Base-by-base conservation (phyloP, 2,797 vertebrate genomes). In the Pitangus sulphuratus region DNA sequence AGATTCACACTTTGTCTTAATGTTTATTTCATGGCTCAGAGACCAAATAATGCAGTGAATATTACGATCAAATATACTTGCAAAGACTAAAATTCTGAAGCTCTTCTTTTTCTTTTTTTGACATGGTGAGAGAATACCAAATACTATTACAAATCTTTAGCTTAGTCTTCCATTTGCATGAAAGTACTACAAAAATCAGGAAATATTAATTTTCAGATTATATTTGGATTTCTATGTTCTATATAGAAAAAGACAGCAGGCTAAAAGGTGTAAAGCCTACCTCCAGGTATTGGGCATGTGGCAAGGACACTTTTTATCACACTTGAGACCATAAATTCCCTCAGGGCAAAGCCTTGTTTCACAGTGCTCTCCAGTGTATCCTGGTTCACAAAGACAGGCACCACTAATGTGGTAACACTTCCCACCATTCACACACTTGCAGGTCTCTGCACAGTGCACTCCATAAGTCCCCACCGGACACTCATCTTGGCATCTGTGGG, bases 381-480 rank as follows among this genome's bases (percentile, higher is more conserved):
- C 99, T 1, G 98, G 98, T 93, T 99, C 99, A 35, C 99, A 99
- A 61, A 98, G 91, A 89, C 99, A 99, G 2, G 98, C 95, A 5
- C 99, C 99, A 3, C 98, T 99, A 95, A 99, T 98, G 28, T 99
- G 99, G 97, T 98, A 99, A 71, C 99, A 99, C 81, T 98, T 98
- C 31, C 98, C 98, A 44, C 98, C 98, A 33, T 99, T 99, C 95
- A 97, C 84, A 83, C 99, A 99, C 60, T 84, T 98, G 90, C 99
- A 99, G 15, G 82, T 97, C 97, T 99, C 98, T 4, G 98, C 95
- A 87, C 99, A 99, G 44, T 53, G 97, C 30, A 97, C 84, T 15
- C 99, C 99, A 0, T 98, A 99, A 35, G 96, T 98, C 15, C 99
- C 99, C 45, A 99, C 98, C 0, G 99, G 98, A 87, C 99, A 99